These are phyloP conservation scores for Zaprionus davidi DNA, from an alignment of 1,140 invertebrate species.

Conservation along the genomic window DNA sequence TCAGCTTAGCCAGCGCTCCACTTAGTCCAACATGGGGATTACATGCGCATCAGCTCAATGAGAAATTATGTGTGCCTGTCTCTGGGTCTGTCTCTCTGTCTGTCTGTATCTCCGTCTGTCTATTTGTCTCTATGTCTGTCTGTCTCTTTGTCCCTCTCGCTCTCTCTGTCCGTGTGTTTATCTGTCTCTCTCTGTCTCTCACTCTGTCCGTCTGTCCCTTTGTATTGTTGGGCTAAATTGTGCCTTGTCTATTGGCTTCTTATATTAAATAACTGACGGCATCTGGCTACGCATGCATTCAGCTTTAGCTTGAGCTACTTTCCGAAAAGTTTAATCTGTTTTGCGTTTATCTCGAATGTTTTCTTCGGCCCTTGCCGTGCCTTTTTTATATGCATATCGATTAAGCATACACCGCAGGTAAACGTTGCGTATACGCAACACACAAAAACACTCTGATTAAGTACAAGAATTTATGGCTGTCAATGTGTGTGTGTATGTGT, in stretches of 20 bases:
- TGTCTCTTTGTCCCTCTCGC: constrained; percentile 1
- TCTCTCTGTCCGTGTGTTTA: not conserved
- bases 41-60: constrained; percentile 76
- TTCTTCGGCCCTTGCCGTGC: not conserved
- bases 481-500: constrained; percentile 18
- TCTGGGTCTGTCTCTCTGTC: constrained; percentile 3
- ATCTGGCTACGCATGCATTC: not conserved
- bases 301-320: not conserved
- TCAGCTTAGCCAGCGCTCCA: constrained; percentile 32
- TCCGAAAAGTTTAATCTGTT: constrained; percentile 6
- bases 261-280: constrained; percentile 13
- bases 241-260: constrained; percentile 28
- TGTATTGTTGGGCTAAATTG: constrained; percentile 13
- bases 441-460: constrained; percentile 46
- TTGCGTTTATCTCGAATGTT: not conserved
- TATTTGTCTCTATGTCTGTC: constrained; percentile 15
- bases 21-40: constrained; percentile 62
- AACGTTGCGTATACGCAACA: constrained; percentile 55
- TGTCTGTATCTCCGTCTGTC: not conserved
- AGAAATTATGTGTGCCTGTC: constrained; percentile 66
- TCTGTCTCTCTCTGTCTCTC: constrained; percentile 10
- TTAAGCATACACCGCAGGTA: constrained; percentile 49
- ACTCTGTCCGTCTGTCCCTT: constrained; percentile 4
- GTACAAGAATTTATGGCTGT: constrained; percentile 66
- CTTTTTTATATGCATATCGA: constrained; percentile 16